These are phyloP conservation scores for Schlechtendalia chinensis DNA, from an alignment of 1,140 invertebrate species.

Conservation along the genomic window DNA sequence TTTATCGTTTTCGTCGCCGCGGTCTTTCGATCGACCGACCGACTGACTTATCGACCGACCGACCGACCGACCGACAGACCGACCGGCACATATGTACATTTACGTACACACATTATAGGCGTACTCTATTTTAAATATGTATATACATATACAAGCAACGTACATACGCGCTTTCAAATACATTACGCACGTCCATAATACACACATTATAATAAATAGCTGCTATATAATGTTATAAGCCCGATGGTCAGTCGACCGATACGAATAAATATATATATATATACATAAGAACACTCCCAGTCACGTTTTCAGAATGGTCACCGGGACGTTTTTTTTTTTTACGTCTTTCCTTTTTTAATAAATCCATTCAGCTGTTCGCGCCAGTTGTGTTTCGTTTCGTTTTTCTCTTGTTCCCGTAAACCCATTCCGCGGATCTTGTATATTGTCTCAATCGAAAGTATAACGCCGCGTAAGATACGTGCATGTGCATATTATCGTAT, in stretches of 20 bases:
- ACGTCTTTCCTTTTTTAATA: too few relatives aligned
- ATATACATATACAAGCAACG: too few relatives aligned
- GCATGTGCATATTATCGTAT: too few relatives aligned
- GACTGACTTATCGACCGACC: too few relatives aligned
- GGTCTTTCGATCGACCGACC: neutral
- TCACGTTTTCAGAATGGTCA: conserved; percentile 38
- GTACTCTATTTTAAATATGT: conserved; percentile 16
- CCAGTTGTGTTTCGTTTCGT: neutral
- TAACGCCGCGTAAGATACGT: too few relatives aligned
- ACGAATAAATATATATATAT: neutral
- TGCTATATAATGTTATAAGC: neutral
- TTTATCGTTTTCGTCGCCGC: neutral
- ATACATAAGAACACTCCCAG: conserved; percentile 17
- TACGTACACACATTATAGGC: neutral
- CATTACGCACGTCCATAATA: conserved; percentile 29
- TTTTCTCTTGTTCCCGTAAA: neutral
- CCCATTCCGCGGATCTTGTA: neutral
- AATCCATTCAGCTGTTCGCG: conserved; percentile 18
- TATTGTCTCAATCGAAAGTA: too few relatives aligned
- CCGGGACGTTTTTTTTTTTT: neutral
- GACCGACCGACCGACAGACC: too few relatives aligned
- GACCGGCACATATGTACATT: too few relatives aligned
- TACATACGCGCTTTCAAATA: conserved; percentile 5
- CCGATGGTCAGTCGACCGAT: conserved; percentile 36
- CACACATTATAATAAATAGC: neutral